Evolutionary conservation across 37 sponge, comb jelly and placozoan species (phyloP).

Genomic region (Crambe crambe): DNA sequence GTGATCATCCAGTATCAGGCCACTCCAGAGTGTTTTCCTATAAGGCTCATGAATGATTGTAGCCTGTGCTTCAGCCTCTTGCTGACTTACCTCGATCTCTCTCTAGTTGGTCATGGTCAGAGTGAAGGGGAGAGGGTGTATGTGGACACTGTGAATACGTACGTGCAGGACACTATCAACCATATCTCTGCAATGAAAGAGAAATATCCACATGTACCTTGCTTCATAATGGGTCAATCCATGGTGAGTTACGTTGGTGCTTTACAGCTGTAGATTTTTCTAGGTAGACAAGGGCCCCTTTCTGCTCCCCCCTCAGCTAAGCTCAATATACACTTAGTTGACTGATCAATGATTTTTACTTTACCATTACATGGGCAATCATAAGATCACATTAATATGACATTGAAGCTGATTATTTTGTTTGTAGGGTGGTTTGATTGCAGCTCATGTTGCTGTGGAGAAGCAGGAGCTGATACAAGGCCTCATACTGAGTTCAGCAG

Average conservation of each 20-base stretch:
- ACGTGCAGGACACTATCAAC: slow-evolving; percentile 41
- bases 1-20: too few species aligned
- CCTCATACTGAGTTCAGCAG: slow-evolving; percentile 4
- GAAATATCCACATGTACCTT: slow-evolving; percentile 39
- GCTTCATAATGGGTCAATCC: slow-evolving; percentile 73
- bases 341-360: too few species aligned
- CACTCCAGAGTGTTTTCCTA: too few species aligned
- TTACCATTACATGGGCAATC: too few species aligned
- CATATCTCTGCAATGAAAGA: slow-evolving; percentile 23
- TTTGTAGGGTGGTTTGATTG: slow-evolving; percentile 3
- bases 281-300: too few species aligned
- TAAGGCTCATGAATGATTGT: too few species aligned
- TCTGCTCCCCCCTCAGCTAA: too few species aligned
- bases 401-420: neutral
- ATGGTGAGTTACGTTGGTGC: slow-evolving; percentile 75
- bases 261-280: too few species aligned
- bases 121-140: slow-evolving; percentile 66
- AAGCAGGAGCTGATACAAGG: slow-evolving; percentile 5
- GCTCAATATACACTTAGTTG: too few species aligned
- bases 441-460: slow-evolving; percentile 2
- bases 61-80: too few species aligned
- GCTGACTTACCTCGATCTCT: too few species aligned
- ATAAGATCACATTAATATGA: too few species aligned
- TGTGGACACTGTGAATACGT: slow-evolving; percentile 42
- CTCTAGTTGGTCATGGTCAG: slow-evolving; percentile 77